These are phyloP conservation scores for Drosophila lacicola DNA, from an alignment of 2,888 invertebrate genomes.

Conservation along the genomic window DNA sequence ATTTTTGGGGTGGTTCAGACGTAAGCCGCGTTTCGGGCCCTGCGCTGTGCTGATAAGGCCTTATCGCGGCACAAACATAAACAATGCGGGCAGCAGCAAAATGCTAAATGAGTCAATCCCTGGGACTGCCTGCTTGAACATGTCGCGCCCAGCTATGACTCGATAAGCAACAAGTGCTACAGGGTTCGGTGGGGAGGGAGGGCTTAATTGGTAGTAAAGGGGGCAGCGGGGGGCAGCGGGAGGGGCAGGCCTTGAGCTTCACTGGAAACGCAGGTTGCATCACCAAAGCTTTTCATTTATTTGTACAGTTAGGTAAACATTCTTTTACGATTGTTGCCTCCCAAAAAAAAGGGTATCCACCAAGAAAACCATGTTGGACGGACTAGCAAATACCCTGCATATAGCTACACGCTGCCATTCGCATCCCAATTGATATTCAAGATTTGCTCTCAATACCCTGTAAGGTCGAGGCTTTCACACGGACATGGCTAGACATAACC, in stretches of 20 bases:
- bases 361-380: too few species aligned
- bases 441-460: too few species aligned
- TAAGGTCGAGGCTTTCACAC: too few species aligned
- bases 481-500: too few species aligned
- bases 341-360: too few species aligned
- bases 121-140: slow-evolving; percentile 38
- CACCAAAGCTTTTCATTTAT: slow-evolving; percentile 9
- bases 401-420: too few species aligned
- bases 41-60: slow-evolving; percentile 30
- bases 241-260: slow-evolving; percentile 5
- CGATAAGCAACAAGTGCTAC: slow-evolving; percentile 46
- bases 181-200: background rate
- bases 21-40: slow-evolving; percentile 6
- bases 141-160: slow-evolving; percentile 34
- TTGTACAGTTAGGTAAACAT: background rate
- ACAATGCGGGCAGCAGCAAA: slow-evolving; percentile 38
- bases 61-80: slow-evolving; percentile 36
- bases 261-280: slow-evolving; percentile 42
- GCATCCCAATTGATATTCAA: too few species aligned
- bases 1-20: slow-evolving; percentile 6
- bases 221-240: background rate
- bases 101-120: slow-evolving; percentile 31
- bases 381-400: background rate
- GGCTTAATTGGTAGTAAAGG: background rate
- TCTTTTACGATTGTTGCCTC: background rate